Evolutionary conservation across 2,113 vertebrate species (phyloP).

Genomic region (Eulemur rufifrons): DNA sequence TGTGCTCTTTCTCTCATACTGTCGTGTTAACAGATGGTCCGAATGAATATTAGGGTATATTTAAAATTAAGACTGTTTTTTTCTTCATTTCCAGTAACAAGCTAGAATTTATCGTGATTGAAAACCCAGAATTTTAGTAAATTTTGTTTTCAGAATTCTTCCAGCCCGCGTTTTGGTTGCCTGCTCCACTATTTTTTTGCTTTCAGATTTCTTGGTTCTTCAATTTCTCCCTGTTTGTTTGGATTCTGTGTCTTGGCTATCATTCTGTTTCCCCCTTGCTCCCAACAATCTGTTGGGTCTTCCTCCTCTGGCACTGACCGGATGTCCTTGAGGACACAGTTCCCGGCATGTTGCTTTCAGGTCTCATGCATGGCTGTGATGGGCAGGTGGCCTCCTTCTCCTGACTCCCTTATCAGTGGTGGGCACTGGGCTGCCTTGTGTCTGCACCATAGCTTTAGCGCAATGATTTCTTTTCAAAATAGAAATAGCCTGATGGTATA

Average conservation of each 20-base stretch:
- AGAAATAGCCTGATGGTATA: background rate
- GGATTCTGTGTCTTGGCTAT: background rate
- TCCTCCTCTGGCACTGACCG: background rate
- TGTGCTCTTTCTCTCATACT: background rate
- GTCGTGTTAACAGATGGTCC: background rate
- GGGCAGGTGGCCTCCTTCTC: background rate
- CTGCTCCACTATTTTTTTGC: too few relatives aligned
- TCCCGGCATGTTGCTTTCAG: background rate
- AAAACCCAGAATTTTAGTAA: background rate
- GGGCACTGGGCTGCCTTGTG: background rate
- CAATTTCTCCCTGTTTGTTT: background rate
- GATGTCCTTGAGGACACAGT: background rate
- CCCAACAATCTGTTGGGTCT: background rate
- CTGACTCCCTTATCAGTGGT: background rate
- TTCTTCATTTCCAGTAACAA: background rate
- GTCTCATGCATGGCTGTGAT: background rate
- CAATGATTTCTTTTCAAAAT: background rate
- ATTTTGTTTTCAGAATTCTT: background rate
- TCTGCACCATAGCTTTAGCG: background rate
- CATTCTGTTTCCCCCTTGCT: background rate
- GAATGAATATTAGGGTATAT: background rate
- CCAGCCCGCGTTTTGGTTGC: background rate
- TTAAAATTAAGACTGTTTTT: background rate
- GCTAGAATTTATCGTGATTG: background rate
- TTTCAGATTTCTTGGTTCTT: background rate